Base-by-base conservation (phyloP, 2,888 invertebrate species). In the Dryocosmus kuriphilus region DNA sequence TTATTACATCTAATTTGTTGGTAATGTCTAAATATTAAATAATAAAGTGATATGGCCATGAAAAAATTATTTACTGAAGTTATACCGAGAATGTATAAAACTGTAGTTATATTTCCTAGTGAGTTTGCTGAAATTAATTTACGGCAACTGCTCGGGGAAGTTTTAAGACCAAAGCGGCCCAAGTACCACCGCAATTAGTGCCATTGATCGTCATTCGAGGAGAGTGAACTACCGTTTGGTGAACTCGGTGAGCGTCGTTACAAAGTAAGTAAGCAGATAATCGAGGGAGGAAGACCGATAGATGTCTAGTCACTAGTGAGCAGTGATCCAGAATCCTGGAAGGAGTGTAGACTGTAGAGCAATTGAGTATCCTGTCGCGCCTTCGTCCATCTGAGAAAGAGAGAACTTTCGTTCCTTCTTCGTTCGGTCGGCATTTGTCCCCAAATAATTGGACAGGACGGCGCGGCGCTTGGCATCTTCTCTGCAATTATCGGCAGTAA, bases 401-500 rank as follows among this genome's bases (percentile, higher is more conserved):
- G 46, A 62, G 63, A 67, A 65, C 46, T 71, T 71, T 71, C 32
- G 55, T 75, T 74, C 65, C 78, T 79, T 74, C 78, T 85, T 77
- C 79, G 67, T 74, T 75, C 80, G 80, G 79, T 77, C 85, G 85
- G 84, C 84, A 85, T 88, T 90, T 90, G 90, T 90, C 90, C 82
- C 88, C 90, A 87, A 89, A 89, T 90, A 90, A 90, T 90, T 89
- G 90, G 88, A 85, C 86, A 84, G 87, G 84, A 86, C 86, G 86
- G 82, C 83, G 80, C 86, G 86, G 82, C 83, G 80, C 82, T 86
- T 84, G 84, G 87, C 83, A 78, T 84, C 88, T 88, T 84, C 89
- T 88, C 89, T 90, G 85, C 90, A 91, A 91, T 91, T 91, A 91
- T 89, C 88, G 89, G 90, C 89, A 89, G 91, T 91, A 91, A 91